Conservation (phyloP, 2,113 vertebrate species). For the Oreochromis spilurus region DNA sequence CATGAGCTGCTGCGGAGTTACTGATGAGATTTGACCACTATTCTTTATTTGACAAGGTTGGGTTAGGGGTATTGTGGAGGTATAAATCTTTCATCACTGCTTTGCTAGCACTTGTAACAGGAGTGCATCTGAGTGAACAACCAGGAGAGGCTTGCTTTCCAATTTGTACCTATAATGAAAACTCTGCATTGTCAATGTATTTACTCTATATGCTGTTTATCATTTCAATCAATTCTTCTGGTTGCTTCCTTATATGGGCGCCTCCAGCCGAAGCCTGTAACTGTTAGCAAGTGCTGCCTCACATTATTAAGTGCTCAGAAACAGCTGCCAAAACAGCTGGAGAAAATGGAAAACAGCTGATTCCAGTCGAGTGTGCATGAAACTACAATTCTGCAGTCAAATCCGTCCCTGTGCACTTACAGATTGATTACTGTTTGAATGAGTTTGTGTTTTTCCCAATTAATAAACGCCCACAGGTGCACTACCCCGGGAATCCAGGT, state of each 20-base stretch:
- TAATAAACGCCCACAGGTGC: background rate
- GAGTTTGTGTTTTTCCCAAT: background rate
- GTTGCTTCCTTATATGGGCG: background rate
- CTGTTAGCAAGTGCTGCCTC: background rate
- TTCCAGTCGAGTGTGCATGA: conserved; percentile 6
- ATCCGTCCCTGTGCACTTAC: background rate
- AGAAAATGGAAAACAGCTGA: conserved; percentile 25
- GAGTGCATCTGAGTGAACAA: background rate
- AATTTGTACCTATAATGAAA: background rate
- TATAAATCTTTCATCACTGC: background rate
- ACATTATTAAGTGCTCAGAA: conserved; percentile 10
- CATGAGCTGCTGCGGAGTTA: background rate
- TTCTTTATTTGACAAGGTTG: background rate
- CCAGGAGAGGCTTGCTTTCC: background rate
- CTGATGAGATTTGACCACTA: background rate
- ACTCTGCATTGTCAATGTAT: background rate
- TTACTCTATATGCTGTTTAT: background rate
- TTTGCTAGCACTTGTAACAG: background rate
- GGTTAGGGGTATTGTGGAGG: background rate
- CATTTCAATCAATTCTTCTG: background rate
- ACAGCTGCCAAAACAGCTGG: conserved; percentile 53
- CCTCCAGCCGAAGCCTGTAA: background rate
- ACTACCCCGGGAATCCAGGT: background rate
- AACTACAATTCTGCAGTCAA: background rate
- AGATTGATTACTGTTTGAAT: background rate